Conservation (phyloP, 64 coral and sea anemone species). For the Montipora cactus region DNA sequence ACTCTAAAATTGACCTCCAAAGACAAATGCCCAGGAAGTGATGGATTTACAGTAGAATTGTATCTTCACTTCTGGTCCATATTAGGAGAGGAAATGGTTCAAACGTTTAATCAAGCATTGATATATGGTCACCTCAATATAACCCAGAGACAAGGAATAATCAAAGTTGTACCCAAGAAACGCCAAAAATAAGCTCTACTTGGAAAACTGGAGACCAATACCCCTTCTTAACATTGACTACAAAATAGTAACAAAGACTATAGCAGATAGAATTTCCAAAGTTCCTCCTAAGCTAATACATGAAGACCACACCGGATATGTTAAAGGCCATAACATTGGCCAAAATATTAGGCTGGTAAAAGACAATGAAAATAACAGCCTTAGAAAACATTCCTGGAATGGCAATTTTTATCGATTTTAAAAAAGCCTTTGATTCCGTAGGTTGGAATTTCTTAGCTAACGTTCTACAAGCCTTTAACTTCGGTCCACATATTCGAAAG, state of each 20-base stretch:
- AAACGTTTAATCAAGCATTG: not conserved
- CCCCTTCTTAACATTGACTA: not conserved
- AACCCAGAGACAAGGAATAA: slow-evolving; percentile 43
- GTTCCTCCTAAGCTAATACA: not conserved
- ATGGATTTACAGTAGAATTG: not conserved
- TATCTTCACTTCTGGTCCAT: not conserved
- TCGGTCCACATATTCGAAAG: slow-evolving; percentile 6
- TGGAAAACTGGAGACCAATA: not conserved
- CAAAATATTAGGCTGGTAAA: not conserved
- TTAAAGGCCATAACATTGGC: not conserved
- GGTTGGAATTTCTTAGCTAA: not conserved
- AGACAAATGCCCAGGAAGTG: slow-evolving; percentile 1
- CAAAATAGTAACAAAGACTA: not conserved
- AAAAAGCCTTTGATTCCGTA: slow-evolving; percentile 46
- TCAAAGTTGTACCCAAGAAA: slow-evolving; percentile 8
- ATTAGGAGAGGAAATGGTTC: not conserved
- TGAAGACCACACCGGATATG: not conserved
- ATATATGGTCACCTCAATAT: not conserved
- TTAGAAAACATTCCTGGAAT: not conserved
- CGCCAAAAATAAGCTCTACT: not conserved
- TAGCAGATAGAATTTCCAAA: not conserved
- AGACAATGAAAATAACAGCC: not conserved
- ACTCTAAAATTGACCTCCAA: not conserved
- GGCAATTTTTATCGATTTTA: not conserved
- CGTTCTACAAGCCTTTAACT: slow-evolving; percentile 12